These are phyloP conservation scores for Rallus crepitans DNA, from an alignment of 2,797 vertebrate genomes.

Conservation along the genomic window DNA sequence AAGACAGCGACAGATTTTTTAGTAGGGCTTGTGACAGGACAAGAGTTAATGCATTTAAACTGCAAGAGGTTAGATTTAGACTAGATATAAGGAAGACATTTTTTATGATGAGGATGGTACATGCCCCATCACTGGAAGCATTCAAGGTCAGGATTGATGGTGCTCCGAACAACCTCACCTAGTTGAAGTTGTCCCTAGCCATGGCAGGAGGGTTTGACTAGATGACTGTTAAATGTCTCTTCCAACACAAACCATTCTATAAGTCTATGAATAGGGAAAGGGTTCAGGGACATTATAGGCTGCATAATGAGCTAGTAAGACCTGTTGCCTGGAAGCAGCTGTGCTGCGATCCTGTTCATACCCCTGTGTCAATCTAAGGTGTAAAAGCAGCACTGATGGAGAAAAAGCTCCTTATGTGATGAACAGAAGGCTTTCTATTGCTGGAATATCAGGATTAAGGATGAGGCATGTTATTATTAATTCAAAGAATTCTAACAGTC, in stretches of 20 bases:
- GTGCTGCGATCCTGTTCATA: background rate
- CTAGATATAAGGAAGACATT: background rate
- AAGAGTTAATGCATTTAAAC: background rate
- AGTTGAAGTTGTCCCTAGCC: background rate
- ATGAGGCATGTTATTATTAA: background rate
- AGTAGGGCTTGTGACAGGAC: accelerated
- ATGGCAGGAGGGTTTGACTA: accelerated
- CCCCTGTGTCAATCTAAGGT: accelerated
- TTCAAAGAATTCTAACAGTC: background rate
- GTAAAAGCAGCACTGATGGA: accelerated
- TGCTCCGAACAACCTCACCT: too few species aligned
- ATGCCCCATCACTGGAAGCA: too few species aligned
- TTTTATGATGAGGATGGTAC: background rate
- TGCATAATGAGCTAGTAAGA: background rate
- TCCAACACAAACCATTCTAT: background rate
- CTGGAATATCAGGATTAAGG: background rate
- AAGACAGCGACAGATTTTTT: background rate
- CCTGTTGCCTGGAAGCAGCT: background rate
- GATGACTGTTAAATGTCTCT: background rate
- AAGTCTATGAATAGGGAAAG: background rate
- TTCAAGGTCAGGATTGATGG: background rate
- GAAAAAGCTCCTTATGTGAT: background rate
- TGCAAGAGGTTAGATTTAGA: background rate
- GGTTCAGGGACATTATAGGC: background rate
- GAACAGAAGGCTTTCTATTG: background rate